Evolutionary conservation across 2,888 invertebrate genomes (phyloP).

Genomic region (Cephus nigrinus): DNA sequence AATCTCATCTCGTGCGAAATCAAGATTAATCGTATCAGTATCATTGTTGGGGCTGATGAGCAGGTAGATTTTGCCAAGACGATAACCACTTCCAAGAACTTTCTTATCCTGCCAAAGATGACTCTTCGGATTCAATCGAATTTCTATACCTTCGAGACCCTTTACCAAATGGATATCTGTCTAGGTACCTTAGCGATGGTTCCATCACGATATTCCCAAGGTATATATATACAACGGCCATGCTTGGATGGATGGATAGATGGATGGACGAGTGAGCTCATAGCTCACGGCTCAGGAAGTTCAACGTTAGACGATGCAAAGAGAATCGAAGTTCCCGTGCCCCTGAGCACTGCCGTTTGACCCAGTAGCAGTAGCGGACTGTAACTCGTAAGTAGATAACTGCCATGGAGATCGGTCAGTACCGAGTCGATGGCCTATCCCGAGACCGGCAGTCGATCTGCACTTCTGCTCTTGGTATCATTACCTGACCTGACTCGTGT

Average conservation of each 20-base stretch:
- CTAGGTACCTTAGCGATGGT: background rate
- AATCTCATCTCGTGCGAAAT: background rate
- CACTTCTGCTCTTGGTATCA: constrained; percentile 44
- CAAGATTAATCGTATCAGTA: background rate
- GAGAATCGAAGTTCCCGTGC: constrained; percentile 45
- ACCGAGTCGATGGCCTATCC: constrained; percentile 34
- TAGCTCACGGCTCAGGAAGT: background rate
- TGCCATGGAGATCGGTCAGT: constrained; percentile 48
- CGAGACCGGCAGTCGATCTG: constrained; percentile 11
- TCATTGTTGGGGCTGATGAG: background rate
- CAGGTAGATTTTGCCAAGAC: background rate
- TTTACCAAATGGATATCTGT: background rate
- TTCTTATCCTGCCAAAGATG: background rate
- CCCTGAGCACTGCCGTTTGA: constrained; percentile 53
- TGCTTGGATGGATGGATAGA: background rate
- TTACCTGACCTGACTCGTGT: constrained; percentile 49
- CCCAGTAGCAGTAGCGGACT: constrained; percentile 52
- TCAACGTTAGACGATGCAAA: constrained; percentile 3
- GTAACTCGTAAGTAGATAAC: constrained; percentile 57
- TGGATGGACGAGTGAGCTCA: background rate
- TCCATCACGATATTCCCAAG: background rate
- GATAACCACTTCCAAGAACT: background rate
- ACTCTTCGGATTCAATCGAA: background rate
- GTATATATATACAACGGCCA: background rate
- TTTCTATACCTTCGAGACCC: background rate